Evolutionary conservation across 2,888 invertebrate genomes (phyloP).

Genomic region (Caenorhabditis parvicauda): DNA sequence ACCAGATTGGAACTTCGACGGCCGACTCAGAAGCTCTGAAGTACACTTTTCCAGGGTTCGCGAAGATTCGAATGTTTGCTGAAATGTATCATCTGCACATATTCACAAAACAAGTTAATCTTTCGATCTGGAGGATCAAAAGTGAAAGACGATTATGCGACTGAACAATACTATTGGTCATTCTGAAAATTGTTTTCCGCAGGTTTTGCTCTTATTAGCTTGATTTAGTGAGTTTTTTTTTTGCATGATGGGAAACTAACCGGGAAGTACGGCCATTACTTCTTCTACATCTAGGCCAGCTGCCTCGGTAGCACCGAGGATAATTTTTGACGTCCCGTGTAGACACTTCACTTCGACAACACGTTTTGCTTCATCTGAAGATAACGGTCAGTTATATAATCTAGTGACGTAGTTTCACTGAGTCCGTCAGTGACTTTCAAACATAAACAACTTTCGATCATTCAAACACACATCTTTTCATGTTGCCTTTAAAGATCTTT

Average conservation of each 20-base stretch:
- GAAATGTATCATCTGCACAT: constrained; percentile 6
- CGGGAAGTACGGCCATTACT: constrained; percentile 12
- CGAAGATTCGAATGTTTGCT: constrained; percentile 20
- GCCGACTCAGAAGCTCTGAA: constrained; percentile 7
- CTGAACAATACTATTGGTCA: not conserved
- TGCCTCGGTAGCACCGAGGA: constrained; percentile 15
- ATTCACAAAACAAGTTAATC: too few relatives aligned
- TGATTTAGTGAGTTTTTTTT: too few relatives aligned
- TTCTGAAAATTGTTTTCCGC: not conserved
- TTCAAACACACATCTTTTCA: too few relatives aligned
- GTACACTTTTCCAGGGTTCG: constrained; percentile 24
- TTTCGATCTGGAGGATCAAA: too few relatives aligned
- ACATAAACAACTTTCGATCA: too few relatives aligned
- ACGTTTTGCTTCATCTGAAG: constrained; percentile 22
- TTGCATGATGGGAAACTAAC: constrained; percentile 3
- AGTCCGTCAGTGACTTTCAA: too few relatives aligned
- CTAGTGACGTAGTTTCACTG: too few relatives aligned
- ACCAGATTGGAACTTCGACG: constrained; percentile 19
- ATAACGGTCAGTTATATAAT: not conserved
- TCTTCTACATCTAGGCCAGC: constrained; percentile 23
- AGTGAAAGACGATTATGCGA: too few relatives aligned
- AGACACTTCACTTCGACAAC: constrained; percentile 13
- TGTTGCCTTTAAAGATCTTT: too few relatives aligned
- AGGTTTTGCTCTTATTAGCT: too few relatives aligned
- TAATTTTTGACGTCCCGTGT: constrained; percentile 13